A percentile compares a stretch with the other conserved stretches of the same genome.
Evolutionary conservation across 2,888 invertebrate genomes (phyloP).

Genomic region (Galeopsomyia nigrocyanea): DNA sequence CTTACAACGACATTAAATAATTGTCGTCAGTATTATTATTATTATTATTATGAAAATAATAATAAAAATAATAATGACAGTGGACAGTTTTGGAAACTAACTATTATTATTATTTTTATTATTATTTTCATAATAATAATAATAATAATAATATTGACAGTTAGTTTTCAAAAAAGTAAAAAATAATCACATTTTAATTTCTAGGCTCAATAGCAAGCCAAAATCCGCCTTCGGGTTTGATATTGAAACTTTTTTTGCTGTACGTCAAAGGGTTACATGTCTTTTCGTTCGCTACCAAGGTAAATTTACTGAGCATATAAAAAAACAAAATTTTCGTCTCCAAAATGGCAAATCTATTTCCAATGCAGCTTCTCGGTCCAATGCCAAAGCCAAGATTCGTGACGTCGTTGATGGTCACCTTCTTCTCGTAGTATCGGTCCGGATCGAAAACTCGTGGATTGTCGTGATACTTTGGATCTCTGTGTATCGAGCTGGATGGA

Average conservation of each 20-base stretch:
- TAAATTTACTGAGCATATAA: conserved; percentile 51
- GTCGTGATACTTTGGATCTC: conserved; percentile 62
- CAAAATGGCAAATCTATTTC: conserved; percentile 54
- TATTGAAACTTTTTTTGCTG: not conserved
- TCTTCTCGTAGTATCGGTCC: conserved; percentile 60
- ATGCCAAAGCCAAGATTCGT: conserved; percentile 57
- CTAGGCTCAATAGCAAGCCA: conserved; percentile 55
- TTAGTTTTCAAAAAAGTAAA: no score
- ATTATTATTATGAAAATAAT: no score
- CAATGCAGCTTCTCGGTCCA: conserved; percentile 65
- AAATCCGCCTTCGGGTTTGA: conserved; percentile 43
- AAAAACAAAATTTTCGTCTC: conserved; percentile 54
- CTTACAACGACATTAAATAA: no score
- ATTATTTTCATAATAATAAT: no score
- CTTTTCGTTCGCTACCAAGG: conserved; percentile 59
- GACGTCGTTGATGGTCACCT: conserved; percentile 21
- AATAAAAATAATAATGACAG: no score
- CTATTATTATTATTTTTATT: no score
- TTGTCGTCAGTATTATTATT: no score
- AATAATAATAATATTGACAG: no score
- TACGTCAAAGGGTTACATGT: conserved; percentile 65
- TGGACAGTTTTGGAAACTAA: no score
- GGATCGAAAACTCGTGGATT: conserved; percentile 67
- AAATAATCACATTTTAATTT: conserved; percentile 47
- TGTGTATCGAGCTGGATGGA: conserved; percentile 63